phyloP scores from a whole-genome alignment of 1,140 invertebrate genomes.

The Drosophila mayri region DNA sequence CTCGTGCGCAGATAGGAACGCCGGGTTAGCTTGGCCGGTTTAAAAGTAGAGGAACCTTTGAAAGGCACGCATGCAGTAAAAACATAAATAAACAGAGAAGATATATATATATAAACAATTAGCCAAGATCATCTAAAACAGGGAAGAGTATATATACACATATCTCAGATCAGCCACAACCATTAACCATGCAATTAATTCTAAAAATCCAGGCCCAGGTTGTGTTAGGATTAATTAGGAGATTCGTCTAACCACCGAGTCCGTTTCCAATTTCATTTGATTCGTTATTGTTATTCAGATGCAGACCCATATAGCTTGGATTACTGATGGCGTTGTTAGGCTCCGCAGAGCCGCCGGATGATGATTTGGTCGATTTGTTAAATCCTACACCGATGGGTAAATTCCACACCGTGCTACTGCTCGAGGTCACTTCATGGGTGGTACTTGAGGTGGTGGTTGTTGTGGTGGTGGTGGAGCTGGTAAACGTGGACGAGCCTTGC shows the following conservation, averaged over 20 bases:
- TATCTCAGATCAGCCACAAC: constrained; percentile 18
- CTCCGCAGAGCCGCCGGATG: constrained; percentile 61
- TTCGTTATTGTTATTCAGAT: constrained; percentile 83
- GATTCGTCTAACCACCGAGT: constrained; percentile 70
- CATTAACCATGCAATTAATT: constrained; percentile 22
- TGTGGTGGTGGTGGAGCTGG: constrained; percentile 46
- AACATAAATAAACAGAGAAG: constrained; percentile 11
- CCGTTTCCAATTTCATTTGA: constrained; percentile 70
- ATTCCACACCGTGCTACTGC: constrained; percentile 84
- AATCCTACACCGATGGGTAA: constrained; percentile 78
- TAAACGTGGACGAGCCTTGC: constrained; percentile 35
- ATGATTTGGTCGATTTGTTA: constrained; percentile 76
- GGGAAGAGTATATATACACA: neutral
- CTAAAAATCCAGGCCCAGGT: constrained; percentile 9
- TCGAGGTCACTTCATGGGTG: constrained; percentile 58
- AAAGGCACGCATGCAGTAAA: constrained; percentile 54
- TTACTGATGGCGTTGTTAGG: constrained; percentile 82
- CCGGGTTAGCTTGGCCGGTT: constrained; percentile 72
- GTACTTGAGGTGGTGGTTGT: constrained; percentile 37
- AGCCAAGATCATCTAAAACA: constrained; percentile 7
- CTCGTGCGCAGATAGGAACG: constrained; percentile 82
- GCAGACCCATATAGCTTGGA: constrained; percentile 84
- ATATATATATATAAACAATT: neutral
- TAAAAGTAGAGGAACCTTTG: constrained; percentile 61
- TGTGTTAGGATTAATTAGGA: constrained; percentile 47